Evolutionary conservation across 2,888 invertebrate species (phyloP).

Genomic region (Portevinia maculata): DNA sequence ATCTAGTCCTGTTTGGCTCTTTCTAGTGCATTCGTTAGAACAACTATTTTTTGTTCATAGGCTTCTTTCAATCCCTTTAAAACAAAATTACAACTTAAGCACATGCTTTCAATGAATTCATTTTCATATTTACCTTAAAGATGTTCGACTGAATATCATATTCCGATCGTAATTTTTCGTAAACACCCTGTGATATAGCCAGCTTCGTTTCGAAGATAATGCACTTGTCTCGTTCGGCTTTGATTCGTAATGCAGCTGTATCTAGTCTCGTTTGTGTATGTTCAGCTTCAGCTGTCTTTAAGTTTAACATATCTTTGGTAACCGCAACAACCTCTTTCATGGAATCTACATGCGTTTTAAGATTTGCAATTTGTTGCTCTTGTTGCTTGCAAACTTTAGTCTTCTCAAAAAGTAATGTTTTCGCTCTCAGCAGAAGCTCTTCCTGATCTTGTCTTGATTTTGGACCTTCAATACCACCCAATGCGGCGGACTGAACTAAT

Average conservation of each 20-base stretch:
- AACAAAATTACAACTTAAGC: background rate
- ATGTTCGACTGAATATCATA: slow-evolving; percentile 90
- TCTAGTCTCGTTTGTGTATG: slow-evolving; percentile 89
- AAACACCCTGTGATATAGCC: slow-evolving; percentile 88
- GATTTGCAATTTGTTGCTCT: slow-evolving; percentile 89
- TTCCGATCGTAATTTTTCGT: slow-evolving; percentile 89
- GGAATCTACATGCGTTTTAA: slow-evolving; percentile 86
- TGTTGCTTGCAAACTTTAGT: slow-evolving; percentile 90
- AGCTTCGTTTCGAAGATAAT: slow-evolving; percentile 88
- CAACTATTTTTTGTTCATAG: slow-evolving; percentile 86
- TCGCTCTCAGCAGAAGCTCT: slow-evolving; percentile 86
- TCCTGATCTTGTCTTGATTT: slow-evolving; percentile 81
- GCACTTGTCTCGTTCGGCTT: slow-evolving; percentile 89
- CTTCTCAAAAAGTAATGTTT: slow-evolving; percentile 89
- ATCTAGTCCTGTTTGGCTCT: slow-evolving; percentile 68
- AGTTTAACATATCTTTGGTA: slow-evolving; percentile 90
- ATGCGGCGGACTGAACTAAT: slow-evolving; percentile 80
- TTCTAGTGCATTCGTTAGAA: slow-evolving; percentile 77
- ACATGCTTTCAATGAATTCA: background rate
- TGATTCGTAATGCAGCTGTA: slow-evolving; percentile 87
- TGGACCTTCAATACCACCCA: slow-evolving; percentile 80
- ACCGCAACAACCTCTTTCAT: slow-evolving; percentile 92
- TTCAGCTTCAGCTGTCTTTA: slow-evolving; percentile 90
- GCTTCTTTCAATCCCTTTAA: slow-evolving; percentile 86
- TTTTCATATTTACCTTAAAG: slow-evolving; percentile 85